Base-by-base conservation (phyloP, 2,888 invertebrate genomes). In the Hololepta plana region DNA sequence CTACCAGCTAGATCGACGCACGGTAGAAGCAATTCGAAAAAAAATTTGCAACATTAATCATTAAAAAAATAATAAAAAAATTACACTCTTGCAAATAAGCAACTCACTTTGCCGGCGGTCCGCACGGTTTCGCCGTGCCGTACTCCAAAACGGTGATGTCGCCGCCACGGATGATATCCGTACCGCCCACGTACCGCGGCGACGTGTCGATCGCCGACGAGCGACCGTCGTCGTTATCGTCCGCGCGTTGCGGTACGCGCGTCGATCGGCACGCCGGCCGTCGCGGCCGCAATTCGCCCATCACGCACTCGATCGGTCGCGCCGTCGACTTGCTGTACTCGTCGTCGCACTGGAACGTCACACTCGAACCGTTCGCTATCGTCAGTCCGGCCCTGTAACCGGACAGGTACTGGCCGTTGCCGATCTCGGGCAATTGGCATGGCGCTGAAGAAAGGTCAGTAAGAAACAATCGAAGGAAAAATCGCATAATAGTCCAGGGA, bases 311-410 rank as follows among this genome's bases (percentile, higher is more conserved):
- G 3, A 73, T 56, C 0, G 70, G 66, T 3, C 66, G 64, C 0
- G 56, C 50, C 30, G 67, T 63, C 15, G 66, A 53, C 27, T 64
- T 49, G 21, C 35, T 39, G 42, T 56, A 52, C 42, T 64, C 44
- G 39, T 49, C 41, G 44, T 75, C 73, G 38, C 80, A 80, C 27
- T 74, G 72, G 32, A 74, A 76, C 32, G 64, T 66, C 5, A 85
- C 79, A 2, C 71, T 70, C 1, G 80, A 75, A 0, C 79, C 82
- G 42, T 84, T 81, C 0, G 77, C 76, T 12, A 85, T 80, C 0
- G 75, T 80, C 4, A 82, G 60, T 1, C 82, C 82, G 2, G 75
- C 65, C 22, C 81, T 58, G 52, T 82, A 84, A 0, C 82, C 82
- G 0, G 64, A 70, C 44, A 75, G 64, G 49, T 77, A 79, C n/a